Evolutionary conservation across 2,797 vertebrate species (phyloP).

Genomic region (Semaprochilodus insignis): DNA sequence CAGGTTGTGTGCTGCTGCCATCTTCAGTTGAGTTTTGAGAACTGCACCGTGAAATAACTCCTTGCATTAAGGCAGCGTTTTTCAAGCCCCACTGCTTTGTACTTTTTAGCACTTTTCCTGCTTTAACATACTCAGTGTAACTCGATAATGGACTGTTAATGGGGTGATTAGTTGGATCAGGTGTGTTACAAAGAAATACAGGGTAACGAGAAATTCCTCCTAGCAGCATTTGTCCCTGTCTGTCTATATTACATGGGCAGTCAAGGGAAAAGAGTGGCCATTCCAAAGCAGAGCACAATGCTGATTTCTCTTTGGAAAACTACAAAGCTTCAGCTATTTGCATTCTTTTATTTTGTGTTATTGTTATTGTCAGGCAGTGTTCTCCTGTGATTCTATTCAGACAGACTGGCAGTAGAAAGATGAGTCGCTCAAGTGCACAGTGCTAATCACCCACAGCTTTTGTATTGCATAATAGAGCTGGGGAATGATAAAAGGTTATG

Average conservation of each 20-base stretch:
- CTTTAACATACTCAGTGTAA: too few relatives aligned
- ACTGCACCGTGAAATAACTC: slow-evolving; percentile 59
- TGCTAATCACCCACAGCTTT: slow-evolving; percentile 47
- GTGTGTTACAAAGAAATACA: not conserved
- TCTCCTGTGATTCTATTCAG: not conserved
- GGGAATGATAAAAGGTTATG: slow-evolving; percentile 46
- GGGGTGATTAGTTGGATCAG: too few relatives aligned
- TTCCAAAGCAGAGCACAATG: not conserved
- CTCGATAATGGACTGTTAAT: too few relatives aligned
- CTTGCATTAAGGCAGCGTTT: too few relatives aligned
- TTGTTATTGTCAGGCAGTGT: not conserved
- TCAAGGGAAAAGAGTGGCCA: not conserved
- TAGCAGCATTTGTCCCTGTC: not conserved
- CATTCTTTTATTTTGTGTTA: not conserved
- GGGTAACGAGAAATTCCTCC: not conserved
- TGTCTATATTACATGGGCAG: not conserved
- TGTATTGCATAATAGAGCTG: slow-evolving; percentile 39
- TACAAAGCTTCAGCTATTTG: not conserved
- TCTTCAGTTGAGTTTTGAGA: slow-evolving; percentile 73
- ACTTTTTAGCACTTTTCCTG: too few relatives aligned
- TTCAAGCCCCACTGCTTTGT: too few relatives aligned
- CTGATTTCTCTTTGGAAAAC: not conserved
- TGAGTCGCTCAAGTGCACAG: slow-evolving; percentile 23
- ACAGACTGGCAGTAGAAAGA: slow-evolving; percentile 23
- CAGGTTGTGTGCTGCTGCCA: slow-evolving; percentile 80